phyloP scores from a whole-genome alignment of 2,113 vertebrate genomes.

The Bos indicus region DNA sequence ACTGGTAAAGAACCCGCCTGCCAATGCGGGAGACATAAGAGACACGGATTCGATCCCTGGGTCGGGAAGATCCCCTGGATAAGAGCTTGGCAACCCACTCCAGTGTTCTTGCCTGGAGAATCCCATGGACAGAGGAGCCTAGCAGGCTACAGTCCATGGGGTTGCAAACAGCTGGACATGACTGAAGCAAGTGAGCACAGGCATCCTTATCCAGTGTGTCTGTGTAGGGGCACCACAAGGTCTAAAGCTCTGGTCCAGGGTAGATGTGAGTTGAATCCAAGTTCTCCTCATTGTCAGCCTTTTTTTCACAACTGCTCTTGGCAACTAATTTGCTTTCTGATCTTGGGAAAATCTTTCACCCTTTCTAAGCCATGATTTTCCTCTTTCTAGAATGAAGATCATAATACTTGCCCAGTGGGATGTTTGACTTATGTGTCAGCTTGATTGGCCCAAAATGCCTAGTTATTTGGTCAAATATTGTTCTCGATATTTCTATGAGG shows the following conservation, averaged over 20 bases:
- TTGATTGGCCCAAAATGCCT: neutral
- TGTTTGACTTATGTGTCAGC: neutral
- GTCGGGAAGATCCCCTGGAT: neutral
- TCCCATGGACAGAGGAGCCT: neutral
- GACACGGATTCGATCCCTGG: accelerated
- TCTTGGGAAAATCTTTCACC: neutral
- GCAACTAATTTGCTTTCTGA: neutral
- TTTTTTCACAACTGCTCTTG: neutral
- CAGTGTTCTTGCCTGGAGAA: neutral
- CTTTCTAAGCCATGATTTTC: neutral
- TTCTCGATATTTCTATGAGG: neutral
- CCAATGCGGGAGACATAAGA: neutral
- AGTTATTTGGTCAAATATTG: neutral
- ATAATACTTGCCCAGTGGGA: neutral
- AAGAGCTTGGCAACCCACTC: neutral
- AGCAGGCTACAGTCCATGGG: neutral
- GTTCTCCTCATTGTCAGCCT: neutral
- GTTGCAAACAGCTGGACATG: accelerated
- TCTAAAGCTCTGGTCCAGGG: neutral
- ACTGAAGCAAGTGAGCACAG: neutral
- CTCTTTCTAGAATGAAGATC: neutral
- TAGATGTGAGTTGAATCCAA: neutral
- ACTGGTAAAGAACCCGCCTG: neutral
- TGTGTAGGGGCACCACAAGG: neutral
- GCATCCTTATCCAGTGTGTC: neutral